Base-by-base conservation (phyloP, 2,888 invertebrate species). In the Celastrina argiolus region DNA sequence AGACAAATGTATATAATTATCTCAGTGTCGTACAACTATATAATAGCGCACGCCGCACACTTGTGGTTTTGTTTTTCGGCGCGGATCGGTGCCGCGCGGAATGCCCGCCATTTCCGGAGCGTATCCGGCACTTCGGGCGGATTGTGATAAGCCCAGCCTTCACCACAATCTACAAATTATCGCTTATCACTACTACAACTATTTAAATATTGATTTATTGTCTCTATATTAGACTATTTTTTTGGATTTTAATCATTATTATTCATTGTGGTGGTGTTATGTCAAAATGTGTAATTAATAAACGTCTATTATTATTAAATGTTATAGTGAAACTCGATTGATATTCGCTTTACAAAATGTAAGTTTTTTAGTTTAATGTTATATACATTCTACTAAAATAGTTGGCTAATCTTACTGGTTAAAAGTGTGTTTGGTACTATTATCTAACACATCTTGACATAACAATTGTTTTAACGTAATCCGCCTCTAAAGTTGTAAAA, bases 91-190 rank as follows among this genome's bases (percentile, higher is more conserved):
- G 87, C 83, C 87, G 84, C 79, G 84, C 80, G 88, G 91, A 85
- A 91, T 91, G 89, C 82, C 73, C 76, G 87, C 87, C 84, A 91
- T 91, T 90, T 91, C 91, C 91, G 89, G 90, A 88, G 84, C 82
- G 83, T 87, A 84, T 91, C 91, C 91, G 91, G 86, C 79, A 79
- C 81, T n/a, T n/a, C n/a, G n/a, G n/a, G 77, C 78, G 75, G 76
- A 77, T 82, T 75, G 73, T 83, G 83, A 85, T 84, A 83, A 82
- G 77, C 8, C 74, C 74, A 78, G 79, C 82, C 79, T 73, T 66
- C 70, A 72, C 70, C 69, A 67, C 61, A 56, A 36, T 63, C 67
- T 68, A 67, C 68, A 68, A 67, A 42, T 67, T 66, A 61, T 51
- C 64, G 63, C 59, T 59, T 36, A 61, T 26, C 28, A 22, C 14